phyloP scores from a whole-genome alignment of 2,888 invertebrate genomes.

The Oscheius sp. region DNA sequence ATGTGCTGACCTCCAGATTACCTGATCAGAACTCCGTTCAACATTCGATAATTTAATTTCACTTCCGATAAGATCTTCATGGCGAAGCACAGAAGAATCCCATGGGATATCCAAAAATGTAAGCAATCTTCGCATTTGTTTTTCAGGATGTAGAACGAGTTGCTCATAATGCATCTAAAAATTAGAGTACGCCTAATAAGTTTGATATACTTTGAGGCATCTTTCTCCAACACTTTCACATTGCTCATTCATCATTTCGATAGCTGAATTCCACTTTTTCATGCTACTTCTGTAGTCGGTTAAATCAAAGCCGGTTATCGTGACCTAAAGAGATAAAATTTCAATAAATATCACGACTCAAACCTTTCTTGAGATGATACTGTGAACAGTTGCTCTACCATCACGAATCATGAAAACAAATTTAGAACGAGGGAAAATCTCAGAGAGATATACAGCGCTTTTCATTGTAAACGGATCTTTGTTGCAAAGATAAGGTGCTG shows the following conservation, averaged over 20 bases:
- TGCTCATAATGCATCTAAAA: constrained; percentile 95
- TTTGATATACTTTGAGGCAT: constrained; percentile 65
- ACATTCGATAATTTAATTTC: constrained; percentile 70
- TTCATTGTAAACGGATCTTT: constrained; percentile 98
- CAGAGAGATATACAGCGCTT: constrained; percentile 92
- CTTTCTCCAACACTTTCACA: constrained; percentile 77
- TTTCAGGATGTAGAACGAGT: constrained; percentile 90
- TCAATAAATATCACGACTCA: not conserved
- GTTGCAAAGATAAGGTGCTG: constrained; percentile 91
- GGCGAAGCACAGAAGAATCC: constrained; percentile 95
- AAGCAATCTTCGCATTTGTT: constrained; percentile 88
- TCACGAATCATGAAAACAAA: constrained; percentile 89
- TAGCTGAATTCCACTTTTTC: constrained; percentile 87
- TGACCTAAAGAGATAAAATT: constrained; percentile 75
- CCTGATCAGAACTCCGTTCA: constrained; percentile 62
- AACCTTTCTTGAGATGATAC: constrained; percentile 90
- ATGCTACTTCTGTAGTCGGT: constrained; percentile 90
- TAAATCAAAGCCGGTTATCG: constrained; percentile 93
- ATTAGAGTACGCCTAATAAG: not conserved
- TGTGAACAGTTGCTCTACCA: constrained; percentile 97
- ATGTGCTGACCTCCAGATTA: not conserved
- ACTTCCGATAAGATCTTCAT: constrained; percentile 95
- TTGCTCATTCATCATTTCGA: constrained; percentile 90
- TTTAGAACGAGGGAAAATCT: constrained; percentile 95
- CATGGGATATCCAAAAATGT: constrained; percentile 90